Evolutionary conservation across 2,888 invertebrate genomes (phyloP).

Genomic region (Limnephilus auricula): DNA sequence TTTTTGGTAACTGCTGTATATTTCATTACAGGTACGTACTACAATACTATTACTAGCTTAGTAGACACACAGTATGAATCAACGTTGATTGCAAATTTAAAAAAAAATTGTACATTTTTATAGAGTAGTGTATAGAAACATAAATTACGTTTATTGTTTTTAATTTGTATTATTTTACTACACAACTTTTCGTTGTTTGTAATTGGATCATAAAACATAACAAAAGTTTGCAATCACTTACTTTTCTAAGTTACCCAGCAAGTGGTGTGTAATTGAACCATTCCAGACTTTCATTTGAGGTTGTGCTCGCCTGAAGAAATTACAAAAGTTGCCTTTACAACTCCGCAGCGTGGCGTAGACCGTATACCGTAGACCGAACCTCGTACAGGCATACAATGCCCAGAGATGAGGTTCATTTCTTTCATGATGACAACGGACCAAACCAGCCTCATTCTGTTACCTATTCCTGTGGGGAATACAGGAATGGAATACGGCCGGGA

Average conservation of each 20-base stretch:
- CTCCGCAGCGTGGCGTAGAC: conserved; percentile 36
- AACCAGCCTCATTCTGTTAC: conserved; percentile 38
- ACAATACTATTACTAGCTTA: too few relatives aligned
- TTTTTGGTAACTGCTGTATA: too few relatives aligned
- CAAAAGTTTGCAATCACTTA: conserved; percentile 3
- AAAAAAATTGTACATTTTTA: not conserved
- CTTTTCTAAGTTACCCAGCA: conserved; percentile 34
- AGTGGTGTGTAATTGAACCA: conserved; percentile 51
- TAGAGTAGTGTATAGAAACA: not conserved
- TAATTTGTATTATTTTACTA: not conserved
- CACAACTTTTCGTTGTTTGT: not conserved
- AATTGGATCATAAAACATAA: not conserved
- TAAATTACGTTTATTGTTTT: not conserved
- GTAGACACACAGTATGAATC: too few relatives aligned
- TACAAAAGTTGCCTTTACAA: conserved; percentile 50
- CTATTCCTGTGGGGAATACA: not conserved
- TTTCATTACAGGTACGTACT: too few relatives aligned
- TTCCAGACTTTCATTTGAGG: conserved; percentile 49
- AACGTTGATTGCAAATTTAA: not conserved
- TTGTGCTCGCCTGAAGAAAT: conserved; percentile 41
- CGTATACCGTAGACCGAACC: too few relatives aligned
- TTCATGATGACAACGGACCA: conserved; percentile 23
- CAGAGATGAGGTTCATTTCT: conserved; percentile 43
- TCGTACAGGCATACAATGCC: not conserved
- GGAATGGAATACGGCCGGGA: not conserved